phyloP scores from a whole-genome alignment of 2,888 invertebrate species.

The Xanthorhoe spadicearia region DNA sequence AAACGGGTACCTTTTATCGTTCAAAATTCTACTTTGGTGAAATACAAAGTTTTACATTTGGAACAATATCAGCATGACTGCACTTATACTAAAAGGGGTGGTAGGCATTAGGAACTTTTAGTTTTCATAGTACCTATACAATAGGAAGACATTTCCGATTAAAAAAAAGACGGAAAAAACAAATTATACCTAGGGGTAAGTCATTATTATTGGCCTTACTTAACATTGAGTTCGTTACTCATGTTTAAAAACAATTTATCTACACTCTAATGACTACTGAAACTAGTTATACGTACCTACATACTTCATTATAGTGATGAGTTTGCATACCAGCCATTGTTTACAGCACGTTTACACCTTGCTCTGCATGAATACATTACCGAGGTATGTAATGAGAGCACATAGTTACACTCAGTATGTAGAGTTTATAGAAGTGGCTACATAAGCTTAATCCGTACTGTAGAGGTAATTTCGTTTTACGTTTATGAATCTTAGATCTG shows the following conservation, averaged over 20 bases:
- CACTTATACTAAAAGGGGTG: no score
- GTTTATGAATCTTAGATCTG: no score
- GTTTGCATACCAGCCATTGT: slow-evolving; percentile 22
- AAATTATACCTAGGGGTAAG: no score
- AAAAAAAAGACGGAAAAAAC: no score
- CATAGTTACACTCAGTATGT: slow-evolving; percentile 11
- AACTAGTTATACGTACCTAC: background rate
- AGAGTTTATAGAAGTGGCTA: slow-evolving; percentile 12
- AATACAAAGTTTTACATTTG: background rate
- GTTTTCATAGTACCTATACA: no score
- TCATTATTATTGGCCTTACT: no score
- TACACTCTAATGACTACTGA: background rate
- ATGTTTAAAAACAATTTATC: no score
- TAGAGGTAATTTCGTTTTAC: no score
- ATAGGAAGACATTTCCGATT: no score
- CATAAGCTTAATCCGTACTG: background rate
- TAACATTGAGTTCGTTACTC: no score
- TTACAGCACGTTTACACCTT: slow-evolving; percentile 30
- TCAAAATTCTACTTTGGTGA: background rate
- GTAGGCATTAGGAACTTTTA: no score
- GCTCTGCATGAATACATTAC: slow-evolving; percentile 23
- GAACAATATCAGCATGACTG: background rate
- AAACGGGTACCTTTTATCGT: background rate
- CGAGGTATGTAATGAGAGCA: slow-evolving; percentile 21
- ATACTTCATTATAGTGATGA: slow-evolving; percentile 10